These are phyloP conservation scores for Pseudomyrmex gracilis DNA, from an alignment of 1,140 invertebrate genomes.

Conservation along the genomic window DNA sequence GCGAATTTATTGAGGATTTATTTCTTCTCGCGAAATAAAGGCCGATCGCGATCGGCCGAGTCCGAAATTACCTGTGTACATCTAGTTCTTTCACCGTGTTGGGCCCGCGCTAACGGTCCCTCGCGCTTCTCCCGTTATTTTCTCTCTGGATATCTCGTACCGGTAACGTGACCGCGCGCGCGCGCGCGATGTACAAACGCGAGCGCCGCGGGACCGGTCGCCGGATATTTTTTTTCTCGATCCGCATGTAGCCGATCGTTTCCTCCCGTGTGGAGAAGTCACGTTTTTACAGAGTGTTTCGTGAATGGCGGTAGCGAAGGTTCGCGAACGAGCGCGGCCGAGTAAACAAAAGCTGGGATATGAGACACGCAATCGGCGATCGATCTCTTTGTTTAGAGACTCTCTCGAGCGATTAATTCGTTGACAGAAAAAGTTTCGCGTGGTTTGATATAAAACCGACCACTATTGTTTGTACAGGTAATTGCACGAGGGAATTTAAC, in stretches of 20 bases:
- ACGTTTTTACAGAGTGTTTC: slow-evolving; percentile 29
- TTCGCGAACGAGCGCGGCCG: background rate
- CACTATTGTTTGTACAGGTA: no score
- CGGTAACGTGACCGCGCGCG: slow-evolving; percentile 48
- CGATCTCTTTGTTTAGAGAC: background rate
- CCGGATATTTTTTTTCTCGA: slow-evolving; percentile 61
- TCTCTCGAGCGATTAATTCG: background rate
- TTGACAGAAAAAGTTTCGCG: no score
- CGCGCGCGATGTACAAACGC: slow-evolving; percentile 33
- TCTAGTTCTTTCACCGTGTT: slow-evolving; percentile 12
- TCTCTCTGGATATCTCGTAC: slow-evolving; percentile 25
- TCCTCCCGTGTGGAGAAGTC: slow-evolving; percentile 3
- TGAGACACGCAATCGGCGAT: background rate
- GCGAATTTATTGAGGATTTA: slow-evolving; percentile 5
- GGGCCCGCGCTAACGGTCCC: slow-evolving; percentile 7
- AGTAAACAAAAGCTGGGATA: background rate
- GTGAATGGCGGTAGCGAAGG: background rate
- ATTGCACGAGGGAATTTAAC: no score
- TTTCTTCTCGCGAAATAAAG: slow-evolving; percentile 16
- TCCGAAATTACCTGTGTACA: slow-evolving; percentile 24
- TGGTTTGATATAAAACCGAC: no score
- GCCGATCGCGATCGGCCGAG: slow-evolving; percentile 11
- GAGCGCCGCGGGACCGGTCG: slow-evolving; percentile 69
- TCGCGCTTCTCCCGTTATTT: slow-evolving; percentile 26
- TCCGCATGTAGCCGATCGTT: slow-evolving; percentile 12